phyloP scores from a whole-genome alignment of 2,797 vertebrate species.

The Phataginus tetradactyla region DNA sequence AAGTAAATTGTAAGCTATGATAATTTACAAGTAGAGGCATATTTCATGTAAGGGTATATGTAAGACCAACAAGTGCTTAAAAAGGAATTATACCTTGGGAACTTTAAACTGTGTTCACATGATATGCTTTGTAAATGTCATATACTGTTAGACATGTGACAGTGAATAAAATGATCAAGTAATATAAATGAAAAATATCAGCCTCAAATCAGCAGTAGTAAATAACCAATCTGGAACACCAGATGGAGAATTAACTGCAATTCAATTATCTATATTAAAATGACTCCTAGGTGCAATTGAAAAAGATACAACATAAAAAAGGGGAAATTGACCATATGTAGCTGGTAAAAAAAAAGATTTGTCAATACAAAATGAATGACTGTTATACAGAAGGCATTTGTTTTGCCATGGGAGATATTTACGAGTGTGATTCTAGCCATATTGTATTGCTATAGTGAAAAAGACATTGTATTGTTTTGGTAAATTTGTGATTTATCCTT shows the following conservation, averaged over 20 bases:
- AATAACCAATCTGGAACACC: constrained; percentile 79
- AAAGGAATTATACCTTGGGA: background rate
- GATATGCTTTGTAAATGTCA: constrained; percentile 71
- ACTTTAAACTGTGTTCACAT: constrained; percentile 54
- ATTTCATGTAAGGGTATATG: background rate
- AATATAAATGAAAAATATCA: constrained; percentile 73
- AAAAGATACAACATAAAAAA: constrained; percentile 75
- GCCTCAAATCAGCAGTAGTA: constrained; percentile 65
- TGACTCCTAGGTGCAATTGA: constrained; percentile 80
- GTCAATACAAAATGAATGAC: constrained; percentile 62
- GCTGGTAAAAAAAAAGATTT: constrained; percentile 66
- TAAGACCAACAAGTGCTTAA: constrained; percentile 21
- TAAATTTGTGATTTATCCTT: background rate
- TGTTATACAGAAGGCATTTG: constrained; percentile 40
- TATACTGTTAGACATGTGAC: constrained; percentile 67
- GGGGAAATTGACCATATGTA: constrained; percentile 80
- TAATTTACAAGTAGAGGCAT: background rate
- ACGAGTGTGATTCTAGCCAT: background rate
- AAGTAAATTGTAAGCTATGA: background rate
- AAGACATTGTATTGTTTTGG: background rate
- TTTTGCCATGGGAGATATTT: constrained; percentile 63
- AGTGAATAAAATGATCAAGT: constrained; percentile 76
- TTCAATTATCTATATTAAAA: constrained; percentile 85
- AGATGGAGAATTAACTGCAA: constrained; percentile 83
- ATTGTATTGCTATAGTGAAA: background rate